Evolutionary conservation across 2,888 invertebrate genomes (phyloP).

Genomic region (Prosopocoilus inquinatus): DNA sequence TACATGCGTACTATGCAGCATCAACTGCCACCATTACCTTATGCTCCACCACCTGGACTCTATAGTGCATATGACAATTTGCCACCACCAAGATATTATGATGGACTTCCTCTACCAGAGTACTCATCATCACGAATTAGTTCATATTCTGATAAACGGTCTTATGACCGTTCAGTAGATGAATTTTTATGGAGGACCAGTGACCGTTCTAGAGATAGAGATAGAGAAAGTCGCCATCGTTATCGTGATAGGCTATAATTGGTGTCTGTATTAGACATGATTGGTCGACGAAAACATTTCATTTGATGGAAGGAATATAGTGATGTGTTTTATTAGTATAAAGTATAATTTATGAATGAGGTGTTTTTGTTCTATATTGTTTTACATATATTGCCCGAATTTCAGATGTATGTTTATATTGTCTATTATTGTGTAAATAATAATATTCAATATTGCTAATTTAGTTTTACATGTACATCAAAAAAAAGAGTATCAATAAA

Average conservation of each 20-base stretch:
- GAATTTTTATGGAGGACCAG: conserved; percentile 83
- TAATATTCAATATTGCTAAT: no score
- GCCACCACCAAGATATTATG: conserved; percentile 78
- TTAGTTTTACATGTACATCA: no score
- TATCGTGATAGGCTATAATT: conserved; percentile 50
- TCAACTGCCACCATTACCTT: conserved; percentile 81
- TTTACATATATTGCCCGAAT: conserved; percentile 10
- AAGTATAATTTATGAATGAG: conserved; percentile 15
- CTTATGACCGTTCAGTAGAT: conserved; percentile 86
- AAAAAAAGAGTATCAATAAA: no score
- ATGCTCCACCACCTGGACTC: conserved; percentile 67
- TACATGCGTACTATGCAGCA: conserved; percentile 88
- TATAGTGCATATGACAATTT: conserved; percentile 59
- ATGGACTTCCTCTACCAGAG: conserved; percentile 72
- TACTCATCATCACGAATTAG: conserved; percentile 61
- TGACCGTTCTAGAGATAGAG: conserved; percentile 58
- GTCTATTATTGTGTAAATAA: background rate
- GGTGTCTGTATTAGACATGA: no score
- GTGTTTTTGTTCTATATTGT: background rate
- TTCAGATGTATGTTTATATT: conserved; percentile 8
- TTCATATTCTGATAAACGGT: conserved; percentile 67
- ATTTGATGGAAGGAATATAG: conserved; percentile 16
- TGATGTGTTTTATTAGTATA: conserved; percentile 19
- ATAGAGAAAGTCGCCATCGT: conserved; percentile 47
- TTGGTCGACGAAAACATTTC: conserved; percentile 10